Evolutionary conservation across 1,140 invertebrate species (phyloP).

Genomic region (Drosophila busckii): DNA sequence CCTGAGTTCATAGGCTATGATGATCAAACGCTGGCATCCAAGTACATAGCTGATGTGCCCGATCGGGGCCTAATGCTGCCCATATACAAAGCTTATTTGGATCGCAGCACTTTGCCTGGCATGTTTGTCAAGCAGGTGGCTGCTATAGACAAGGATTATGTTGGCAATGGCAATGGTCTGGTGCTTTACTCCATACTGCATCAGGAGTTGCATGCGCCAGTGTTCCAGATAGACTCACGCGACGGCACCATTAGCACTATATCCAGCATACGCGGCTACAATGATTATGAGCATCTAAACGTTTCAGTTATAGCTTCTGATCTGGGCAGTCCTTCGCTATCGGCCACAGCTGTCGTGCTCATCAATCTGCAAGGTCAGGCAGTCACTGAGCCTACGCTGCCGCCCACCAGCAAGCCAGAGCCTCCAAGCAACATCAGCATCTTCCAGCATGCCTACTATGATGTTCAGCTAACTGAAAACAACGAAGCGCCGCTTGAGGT

Average conservation of each 20-base stretch:
- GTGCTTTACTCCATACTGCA: slow-evolving; percentile 85
- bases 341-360: slow-evolving; percentile 86
- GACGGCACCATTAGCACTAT: slow-evolving; percentile 89
- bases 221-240: slow-evolving; percentile 89
- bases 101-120: slow-evolving; percentile 85
- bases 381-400: slow-evolving; percentile 80
- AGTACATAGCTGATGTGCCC: slow-evolving; percentile 53
- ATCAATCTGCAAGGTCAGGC: slow-evolving; percentile 83
- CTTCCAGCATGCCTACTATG: slow-evolving; percentile 87
- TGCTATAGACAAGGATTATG: slow-evolving; percentile 91
- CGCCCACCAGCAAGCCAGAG: slow-evolving; percentile 43
- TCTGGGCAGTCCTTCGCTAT: slow-evolving; percentile 88
- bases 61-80: slow-evolving; percentile 79
- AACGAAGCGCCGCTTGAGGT: slow-evolving; percentile 84
- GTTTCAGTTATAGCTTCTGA: slow-evolving; percentile 90
- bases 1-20: slow-evolving; percentile 87
- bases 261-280: slow-evolving; percentile 83
- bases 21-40: slow-evolving; percentile 79
- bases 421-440: slow-evolving; percentile 77
- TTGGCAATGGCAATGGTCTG: slow-evolving; percentile 90
- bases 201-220: slow-evolving; percentile 81
- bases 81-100: slow-evolving; percentile 85
- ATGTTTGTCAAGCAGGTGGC: slow-evolving; percentile 85
- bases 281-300: slow-evolving; percentile 81
- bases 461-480: slow-evolving; percentile 88